Percentiles rank a stretch among this genome's conserved stretches.
These are phyloP conservation scores for Drosophila paucipuncta DNA, from an alignment of 2,888 invertebrate species.

Conservation along the genomic window DNA sequence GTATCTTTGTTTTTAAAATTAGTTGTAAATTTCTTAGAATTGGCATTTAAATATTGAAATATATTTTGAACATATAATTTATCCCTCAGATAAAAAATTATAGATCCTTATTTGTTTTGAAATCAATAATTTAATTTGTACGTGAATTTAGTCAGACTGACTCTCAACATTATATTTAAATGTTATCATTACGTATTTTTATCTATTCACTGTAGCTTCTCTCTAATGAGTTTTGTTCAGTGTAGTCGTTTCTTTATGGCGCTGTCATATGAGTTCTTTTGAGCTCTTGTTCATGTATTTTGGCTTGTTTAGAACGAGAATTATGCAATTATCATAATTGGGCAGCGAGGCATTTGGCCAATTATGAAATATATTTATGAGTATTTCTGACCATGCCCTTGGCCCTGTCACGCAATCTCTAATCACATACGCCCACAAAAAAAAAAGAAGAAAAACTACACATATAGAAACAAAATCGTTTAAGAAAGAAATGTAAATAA, in stretches of 20 bases:
- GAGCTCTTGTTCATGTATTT: constrained; percentile 54
- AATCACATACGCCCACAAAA: constrained; percentile 55
- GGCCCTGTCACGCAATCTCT: constrained; percentile 54
- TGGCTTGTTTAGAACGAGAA: constrained; percentile 77
- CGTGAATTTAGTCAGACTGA: not conserved
- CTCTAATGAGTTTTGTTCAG: constrained; percentile 29
- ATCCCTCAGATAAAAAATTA: not conserved
- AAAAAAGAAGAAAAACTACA: not conserved
- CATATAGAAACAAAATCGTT: constrained; percentile 7
- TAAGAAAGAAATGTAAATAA: constrained; percentile 37
- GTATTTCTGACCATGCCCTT: constrained; percentile 35
- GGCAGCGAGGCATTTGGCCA: constrained; percentile 71
- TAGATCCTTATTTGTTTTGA: not conserved
- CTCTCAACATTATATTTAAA: not conserved
- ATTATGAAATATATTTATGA: constrained; percentile 74
- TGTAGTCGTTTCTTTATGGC: constrained; percentile 51
- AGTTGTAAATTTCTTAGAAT: not conserved
- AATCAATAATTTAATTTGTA: not conserved
- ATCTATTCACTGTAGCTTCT: not conserved
- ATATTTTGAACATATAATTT: not conserved
- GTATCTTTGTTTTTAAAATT: not conserved
- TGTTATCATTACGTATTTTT: not conserved
- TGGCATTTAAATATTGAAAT: not conserved
- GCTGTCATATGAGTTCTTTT: constrained; percentile 63
- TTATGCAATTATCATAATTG: constrained; percentile 80